Evolutionary conservation across 2,888 invertebrate genomes (phyloP).

Genomic region (Dexiosoma caninum): DNA sequence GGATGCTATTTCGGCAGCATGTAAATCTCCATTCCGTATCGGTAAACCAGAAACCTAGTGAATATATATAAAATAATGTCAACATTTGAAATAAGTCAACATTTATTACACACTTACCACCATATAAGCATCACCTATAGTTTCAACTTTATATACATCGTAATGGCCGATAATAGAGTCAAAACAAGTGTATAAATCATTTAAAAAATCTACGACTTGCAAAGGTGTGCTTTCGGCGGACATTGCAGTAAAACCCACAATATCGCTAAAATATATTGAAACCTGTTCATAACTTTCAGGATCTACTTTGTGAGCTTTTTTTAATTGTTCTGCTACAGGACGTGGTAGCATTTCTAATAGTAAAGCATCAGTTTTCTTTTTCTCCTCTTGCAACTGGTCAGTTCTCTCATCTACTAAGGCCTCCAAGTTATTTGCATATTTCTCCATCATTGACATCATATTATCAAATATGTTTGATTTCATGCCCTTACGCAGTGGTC

Average conservation of each 20-base stretch:
- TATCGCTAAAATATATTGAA: slow-evolving; percentile 96
- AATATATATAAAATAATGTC: neutral
- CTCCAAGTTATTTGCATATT: slow-evolving; percentile 96
- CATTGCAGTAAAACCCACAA: slow-evolving; percentile 95
- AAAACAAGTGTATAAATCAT: slow-evolving; percentile 95
- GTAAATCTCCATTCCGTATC: slow-evolving; percentile 90
- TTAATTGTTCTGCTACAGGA: slow-evolving; percentile 94
- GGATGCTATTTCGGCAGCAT: slow-evolving; percentile 95
- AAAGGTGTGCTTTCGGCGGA: slow-evolving; percentile 94
- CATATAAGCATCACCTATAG: slow-evolving; percentile 95
- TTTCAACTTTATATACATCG: slow-evolving; percentile 96
- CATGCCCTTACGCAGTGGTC: slow-evolving; percentile 93
- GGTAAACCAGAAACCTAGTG: slow-evolving; percentile 90
- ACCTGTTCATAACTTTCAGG: slow-evolving; percentile 92
- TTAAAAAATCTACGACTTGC: slow-evolving; percentile 94
- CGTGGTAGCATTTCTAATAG: slow-evolving; percentile 92
- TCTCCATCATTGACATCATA: slow-evolving; percentile 99
- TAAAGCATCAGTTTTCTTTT: slow-evolving; percentile 95
- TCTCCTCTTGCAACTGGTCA: slow-evolving; percentile 95
- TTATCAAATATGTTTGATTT: slow-evolving; percentile 98
- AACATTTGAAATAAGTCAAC: neutral
- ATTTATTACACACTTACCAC: slow-evolving; percentile 80
- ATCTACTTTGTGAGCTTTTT: slow-evolving; percentile 91
- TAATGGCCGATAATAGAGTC: slow-evolving; percentile 95
- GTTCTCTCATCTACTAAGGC: slow-evolving; percentile 95